phyloP scores from a whole-genome alignment of 2,888 invertebrate species.

The Plagodis pulveraria region DNA sequence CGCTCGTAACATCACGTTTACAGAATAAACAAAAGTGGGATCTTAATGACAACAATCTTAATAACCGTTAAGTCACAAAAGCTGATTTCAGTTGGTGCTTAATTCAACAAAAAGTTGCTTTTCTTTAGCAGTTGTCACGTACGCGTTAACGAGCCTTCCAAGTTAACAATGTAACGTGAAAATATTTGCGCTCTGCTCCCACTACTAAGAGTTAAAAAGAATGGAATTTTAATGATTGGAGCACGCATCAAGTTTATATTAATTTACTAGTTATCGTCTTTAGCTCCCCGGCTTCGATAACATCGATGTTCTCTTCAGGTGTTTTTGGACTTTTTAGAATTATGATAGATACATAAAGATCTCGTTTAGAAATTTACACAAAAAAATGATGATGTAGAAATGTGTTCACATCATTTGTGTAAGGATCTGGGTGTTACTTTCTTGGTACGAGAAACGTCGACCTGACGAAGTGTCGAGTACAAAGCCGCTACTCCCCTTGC shows the following conservation, averaged over 20 bases:
- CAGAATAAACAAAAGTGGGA: constrained; percentile 41
- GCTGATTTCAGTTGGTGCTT: constrained; percentile 66
- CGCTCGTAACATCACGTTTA: constrained; percentile 52
- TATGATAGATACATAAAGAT: no score
- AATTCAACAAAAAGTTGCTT: constrained; percentile 66
- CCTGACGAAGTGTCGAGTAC: constrained; percentile 25
- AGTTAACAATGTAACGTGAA: constrained; percentile 80
- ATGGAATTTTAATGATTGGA: constrained; percentile 27
- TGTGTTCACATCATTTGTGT: no score
- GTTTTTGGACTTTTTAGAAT: no score
- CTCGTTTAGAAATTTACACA: no score
- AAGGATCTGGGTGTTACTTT: no score
- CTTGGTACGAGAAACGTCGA: constrained; percentile 5
- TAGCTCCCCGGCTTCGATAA: no score
- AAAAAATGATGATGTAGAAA: no score
- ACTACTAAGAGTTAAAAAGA: constrained; percentile 19
- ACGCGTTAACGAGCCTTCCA: constrained; percentile 78
- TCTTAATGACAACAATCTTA: constrained; percentile 25
- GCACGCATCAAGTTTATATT: neutral
- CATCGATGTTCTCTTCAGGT: no score
- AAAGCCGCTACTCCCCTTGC: constrained; percentile 52
- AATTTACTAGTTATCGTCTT: neutral
- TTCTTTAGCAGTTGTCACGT: constrained; percentile 79
- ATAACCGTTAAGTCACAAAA: constrained; percentile 41
- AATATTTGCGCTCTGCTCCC: constrained; percentile 63